Base-by-base conservation (phyloP, 1,140 invertebrate genomes). In the Monochamus saltuarius region DNA sequence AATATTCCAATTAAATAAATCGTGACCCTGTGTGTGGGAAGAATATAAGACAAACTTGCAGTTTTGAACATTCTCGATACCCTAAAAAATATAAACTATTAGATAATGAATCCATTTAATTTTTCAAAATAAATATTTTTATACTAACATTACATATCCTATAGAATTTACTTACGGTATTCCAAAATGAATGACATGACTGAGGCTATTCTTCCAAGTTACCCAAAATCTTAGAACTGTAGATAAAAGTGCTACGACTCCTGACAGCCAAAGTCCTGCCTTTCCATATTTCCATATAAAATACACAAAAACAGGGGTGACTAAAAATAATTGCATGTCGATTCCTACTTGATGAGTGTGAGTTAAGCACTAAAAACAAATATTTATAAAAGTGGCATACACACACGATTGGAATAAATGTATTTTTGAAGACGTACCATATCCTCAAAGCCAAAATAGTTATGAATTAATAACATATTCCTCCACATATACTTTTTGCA, bases 301-400 rank as follows among this genome's bases (percentile, higher is more conserved):
- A 13, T 85, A 77, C 1, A 91, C 79, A 61, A 94, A 77, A 1
- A 92, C 51, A 0, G 90, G 88, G 0, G 89, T 86, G 3, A 89
- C 67, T 0, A 85, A 73, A 70, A 92, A 93, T 10, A 94, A 79
- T 77, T 93, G 90, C 55, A 89, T 91, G 68, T 95, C 92, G 67
- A 93, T 92, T 8, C 91, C 90, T 55, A 94, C 51, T 60, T 89
- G 87, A 72, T 89, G 87, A 0, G 86, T 89, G 54, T 89, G 86
- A 0, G 86, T 88, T 13, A 88, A 70, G 66, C 87, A 89, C 85
- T 86, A 67, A 22, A 29, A 80, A 82, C 42, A 66, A 68, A 62
- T 38, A 47, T 17, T 43, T 46, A 42, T 59, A 64, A 59, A 45
- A 63, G 52, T 46, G 10, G 35, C 16, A 14, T 51, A 42, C 51